phyloP scores from a whole-genome alignment of 2,888 invertebrate genomes.

The Ceriagrion tenellum region DNA sequence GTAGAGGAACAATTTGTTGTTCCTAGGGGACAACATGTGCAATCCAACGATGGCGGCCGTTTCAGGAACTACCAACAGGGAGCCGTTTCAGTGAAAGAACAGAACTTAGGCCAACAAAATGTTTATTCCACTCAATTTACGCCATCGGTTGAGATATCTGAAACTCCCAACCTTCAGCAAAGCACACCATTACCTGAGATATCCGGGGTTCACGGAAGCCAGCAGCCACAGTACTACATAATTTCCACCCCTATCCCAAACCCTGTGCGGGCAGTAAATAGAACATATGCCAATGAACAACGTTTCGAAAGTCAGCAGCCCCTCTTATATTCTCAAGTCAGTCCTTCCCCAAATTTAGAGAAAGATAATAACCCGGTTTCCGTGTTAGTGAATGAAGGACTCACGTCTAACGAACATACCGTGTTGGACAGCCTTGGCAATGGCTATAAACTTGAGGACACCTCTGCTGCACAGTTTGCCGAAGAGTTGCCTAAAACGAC shows the following conservation, averaged over 20 bases:
- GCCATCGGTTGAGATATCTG: conserved; percentile 43
- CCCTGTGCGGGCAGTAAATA: background rate
- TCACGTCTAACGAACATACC: background rate
- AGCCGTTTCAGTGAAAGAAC: background rate
- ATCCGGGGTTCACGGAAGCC: background rate
- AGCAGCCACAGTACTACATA: conserved; percentile 41
- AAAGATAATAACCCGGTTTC: background rate
- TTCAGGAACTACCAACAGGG: conserved; percentile 36
- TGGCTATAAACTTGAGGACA: background rate
- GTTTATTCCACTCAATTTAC: conserved; percentile 1
- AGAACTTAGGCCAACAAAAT: background rate
- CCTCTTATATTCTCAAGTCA: background rate
- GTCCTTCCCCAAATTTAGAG: background rate
- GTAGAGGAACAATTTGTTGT: background rate
- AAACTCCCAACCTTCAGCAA: background rate
- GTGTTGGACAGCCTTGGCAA: background rate
- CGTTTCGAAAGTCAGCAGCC: background rate
- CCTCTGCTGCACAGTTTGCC: background rate
- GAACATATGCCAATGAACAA: background rate
- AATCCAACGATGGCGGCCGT: background rate
- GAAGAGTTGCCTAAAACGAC: background rate
- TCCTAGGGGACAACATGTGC: background rate
- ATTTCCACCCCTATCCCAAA: conserved; percentile 51
- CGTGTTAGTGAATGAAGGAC: conserved; percentile 37
- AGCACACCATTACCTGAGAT: background rate